These are phyloP conservation scores for Tetramorium alpestre DNA, from an alignment of 1,140 invertebrate species.

Conservation along the genomic window DNA sequence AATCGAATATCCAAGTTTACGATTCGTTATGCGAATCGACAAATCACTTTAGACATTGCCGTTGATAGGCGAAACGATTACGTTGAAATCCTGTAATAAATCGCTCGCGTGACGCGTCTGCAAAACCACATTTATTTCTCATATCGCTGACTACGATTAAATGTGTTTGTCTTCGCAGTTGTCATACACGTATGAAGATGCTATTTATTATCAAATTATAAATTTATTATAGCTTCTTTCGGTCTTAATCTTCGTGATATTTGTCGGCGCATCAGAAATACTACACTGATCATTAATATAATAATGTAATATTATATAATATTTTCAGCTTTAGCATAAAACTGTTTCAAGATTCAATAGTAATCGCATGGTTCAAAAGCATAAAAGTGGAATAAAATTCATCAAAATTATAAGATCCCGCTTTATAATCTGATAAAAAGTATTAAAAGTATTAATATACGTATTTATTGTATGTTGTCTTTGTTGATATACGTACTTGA, in stretches of 20 bases:
- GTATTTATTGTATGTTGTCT: background rate
- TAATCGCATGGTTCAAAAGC: background rate
- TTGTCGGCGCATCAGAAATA: background rate
- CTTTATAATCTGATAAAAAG: background rate
- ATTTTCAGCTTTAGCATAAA: background rate
- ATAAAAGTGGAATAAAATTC: background rate
- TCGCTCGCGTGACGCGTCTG: background rate
- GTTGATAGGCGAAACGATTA: slow-evolving; percentile 35
- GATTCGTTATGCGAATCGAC: slow-evolving; percentile 30
- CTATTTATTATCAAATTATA: background rate
- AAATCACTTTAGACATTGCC: slow-evolving; percentile 8
- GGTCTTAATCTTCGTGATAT: background rate
- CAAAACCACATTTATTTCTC: slow-evolving; percentile 5
- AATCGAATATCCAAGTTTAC: slow-evolving; percentile 37
- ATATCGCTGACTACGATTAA: background rate
- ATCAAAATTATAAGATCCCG: background rate
- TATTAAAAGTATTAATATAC: background rate
- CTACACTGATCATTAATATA: background rate
- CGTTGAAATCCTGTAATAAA: slow-evolving; percentile 28
- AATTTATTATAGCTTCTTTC: background rate
- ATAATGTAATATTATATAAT: background rate
- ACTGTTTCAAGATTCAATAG: background rate
- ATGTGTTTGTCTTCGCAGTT: background rate
- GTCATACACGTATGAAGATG: background rate
- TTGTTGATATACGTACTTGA: too few relatives aligned